Evolutionary conservation across 2,113 vertebrate species (phyloP), one percentile per base, ranked within the genome.

Genomic region (Corythaixoides concolor): DNA sequence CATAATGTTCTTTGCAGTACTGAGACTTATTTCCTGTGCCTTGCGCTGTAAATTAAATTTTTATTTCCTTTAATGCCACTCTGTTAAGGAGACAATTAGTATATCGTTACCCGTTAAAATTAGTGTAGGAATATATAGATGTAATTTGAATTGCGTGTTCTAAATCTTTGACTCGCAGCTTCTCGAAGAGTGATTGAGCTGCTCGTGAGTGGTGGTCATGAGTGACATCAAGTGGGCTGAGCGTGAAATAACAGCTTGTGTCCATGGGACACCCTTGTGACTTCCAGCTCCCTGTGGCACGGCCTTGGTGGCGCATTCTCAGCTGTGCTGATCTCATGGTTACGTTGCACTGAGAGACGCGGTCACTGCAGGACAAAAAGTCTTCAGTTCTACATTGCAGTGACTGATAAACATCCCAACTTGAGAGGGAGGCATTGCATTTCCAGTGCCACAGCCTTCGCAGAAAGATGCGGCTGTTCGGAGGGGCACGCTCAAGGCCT

Each of bases 191-290:
- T 1, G 21, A 13, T 9, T 0, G 47, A 9, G 41, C 45, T 12
- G 76, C 59, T 41, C 5, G 2, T 33, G 37, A 85, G 66, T 3
- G 19, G 13, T 58, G 95, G 92, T 90, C 89, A 12, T 33, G 39
- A 52, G 73, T 96, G 97, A 62, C 97, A 85, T 30, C 97, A n/a
- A 16, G 94, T 43, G 97, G 95, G 45, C 77, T 13, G 28, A 6
- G 35, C 9, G 49, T 5, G 76, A 19, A 67, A 93, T 21, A 15
- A 4, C 92, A 90, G 35, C 39, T 5, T 4, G n/a, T 4, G 41
- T 15, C 47, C 0, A 0, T 2, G 5, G 8, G 30, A 3, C 21
- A 2, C 18, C 13, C 7, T 7, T 1, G 23, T 11, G 2, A 30
- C 59, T 1, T 10, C 12, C 18, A 12, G 1, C 11, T 6, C 0